These are phyloP conservation scores for Onychorhynchus coronatus DNA, from an alignment of 2,113 vertebrate genomes.

Conservation along the genomic window DNA sequence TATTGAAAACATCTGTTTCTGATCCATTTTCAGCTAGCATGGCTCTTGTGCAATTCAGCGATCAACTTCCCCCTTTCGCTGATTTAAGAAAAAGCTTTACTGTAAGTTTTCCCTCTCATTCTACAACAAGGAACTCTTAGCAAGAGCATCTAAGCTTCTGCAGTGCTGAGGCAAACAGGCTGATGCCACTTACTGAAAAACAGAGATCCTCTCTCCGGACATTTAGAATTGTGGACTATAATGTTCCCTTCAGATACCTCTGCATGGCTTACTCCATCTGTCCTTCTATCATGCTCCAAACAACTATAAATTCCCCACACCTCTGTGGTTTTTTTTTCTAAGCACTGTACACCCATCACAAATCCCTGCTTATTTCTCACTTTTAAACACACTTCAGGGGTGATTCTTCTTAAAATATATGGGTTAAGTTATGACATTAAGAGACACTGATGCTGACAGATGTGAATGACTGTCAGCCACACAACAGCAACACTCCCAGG, in stretches of 20 bases:
- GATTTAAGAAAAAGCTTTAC: background rate
- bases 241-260: background rate
- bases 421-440: background rate
- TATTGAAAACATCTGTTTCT: background rate
- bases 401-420: background rate
- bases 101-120: background rate
- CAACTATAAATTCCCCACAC: background rate
- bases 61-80: background rate
- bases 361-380: background rate
- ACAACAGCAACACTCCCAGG: background rate
- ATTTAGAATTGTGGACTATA: background rate
- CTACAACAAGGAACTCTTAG: background rate
- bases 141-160: background rate
- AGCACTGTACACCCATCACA: background rate
- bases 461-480: background rate
- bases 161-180: background rate
- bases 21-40: background rate
- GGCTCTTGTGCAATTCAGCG: background rate
- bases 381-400: background rate
- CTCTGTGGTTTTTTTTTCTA: background rate
- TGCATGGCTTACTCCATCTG: background rate
- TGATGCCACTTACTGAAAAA: background rate
- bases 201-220: background rate
- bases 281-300: background rate
- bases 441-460: background rate